Percentiles rank a stretch among this genome's conserved stretches.
phyloP scores from a whole-genome alignment of 2,113 vertebrate genomes.

The Seriola aureovittata region DNA sequence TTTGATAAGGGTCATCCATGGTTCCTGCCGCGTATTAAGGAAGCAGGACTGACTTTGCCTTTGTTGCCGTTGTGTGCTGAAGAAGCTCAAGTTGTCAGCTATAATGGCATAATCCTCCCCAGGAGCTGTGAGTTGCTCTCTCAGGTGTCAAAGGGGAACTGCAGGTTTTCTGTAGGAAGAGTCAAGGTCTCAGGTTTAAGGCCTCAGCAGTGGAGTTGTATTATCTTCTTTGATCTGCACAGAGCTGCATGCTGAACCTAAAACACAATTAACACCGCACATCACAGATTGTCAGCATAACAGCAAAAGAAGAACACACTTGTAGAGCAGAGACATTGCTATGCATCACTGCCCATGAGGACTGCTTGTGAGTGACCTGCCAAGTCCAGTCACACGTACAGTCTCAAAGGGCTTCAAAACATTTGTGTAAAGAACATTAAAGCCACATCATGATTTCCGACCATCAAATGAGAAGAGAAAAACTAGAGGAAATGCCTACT shows the following conservation, averaged over 20 bases:
- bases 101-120: conserved; percentile 77
- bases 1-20: conserved; percentile 90
- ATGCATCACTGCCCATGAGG: conserved; percentile 8
- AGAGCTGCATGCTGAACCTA: conserved; percentile 78
- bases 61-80: conserved; percentile 45
- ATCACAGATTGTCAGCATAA: conserved; percentile 14
- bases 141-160: conserved; percentile 33
- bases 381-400: conserved; percentile 1
- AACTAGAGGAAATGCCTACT: background rate
- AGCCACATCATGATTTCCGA: background rate
- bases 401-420: background rate
- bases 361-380: conserved; percentile 11
- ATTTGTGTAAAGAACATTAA: background rate
- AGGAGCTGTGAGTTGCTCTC: conserved; percentile 43
- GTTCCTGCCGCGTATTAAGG: conserved; percentile 48
- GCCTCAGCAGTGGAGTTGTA: conserved; percentile 50
- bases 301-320: conserved; percentile 4
- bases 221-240: conserved; percentile 56
- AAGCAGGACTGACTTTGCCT: conserved; percentile 58
- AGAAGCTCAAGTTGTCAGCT: conserved; percentile 62
- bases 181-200: conserved; percentile 43
- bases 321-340: background rate
- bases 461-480: background rate
- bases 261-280: conserved; percentile 47
- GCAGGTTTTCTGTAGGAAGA: conserved; percentile 14